These are phyloP conservation scores for Aradophagus sp. DNA, from an alignment of 1,140 invertebrate species.

Conservation along the genomic window DNA sequence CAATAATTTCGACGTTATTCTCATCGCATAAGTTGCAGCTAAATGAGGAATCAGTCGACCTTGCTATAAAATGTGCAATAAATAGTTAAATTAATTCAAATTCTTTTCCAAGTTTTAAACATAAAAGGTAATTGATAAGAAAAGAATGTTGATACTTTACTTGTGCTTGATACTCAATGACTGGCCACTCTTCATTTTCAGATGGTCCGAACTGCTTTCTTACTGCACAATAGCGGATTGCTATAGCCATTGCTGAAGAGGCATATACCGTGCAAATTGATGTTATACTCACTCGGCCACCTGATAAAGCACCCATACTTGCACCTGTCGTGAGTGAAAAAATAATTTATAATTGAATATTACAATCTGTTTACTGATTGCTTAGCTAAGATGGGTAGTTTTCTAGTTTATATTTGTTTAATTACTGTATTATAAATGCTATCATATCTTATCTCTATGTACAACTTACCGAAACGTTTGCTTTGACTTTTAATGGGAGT, in stretches of 20 bases:
- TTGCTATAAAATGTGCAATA: constrained; percentile 86
- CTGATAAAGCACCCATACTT: constrained; percentile 89
- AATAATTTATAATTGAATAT: too few species aligned
- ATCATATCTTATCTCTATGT: neutral
- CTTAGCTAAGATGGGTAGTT: too few species aligned
- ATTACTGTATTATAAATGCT: too few species aligned
- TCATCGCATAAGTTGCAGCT: constrained; percentile 86
- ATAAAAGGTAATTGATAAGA: too few species aligned
- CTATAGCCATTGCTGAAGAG: constrained; percentile 85
- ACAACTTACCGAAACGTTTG: constrained; percentile 80
- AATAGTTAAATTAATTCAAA: too few species aligned
- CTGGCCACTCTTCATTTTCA: constrained; percentile 81
- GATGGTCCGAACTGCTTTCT: constrained; percentile 91
- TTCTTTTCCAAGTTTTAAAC: constrained; percentile 10
- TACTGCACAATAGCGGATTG: constrained; percentile 91
- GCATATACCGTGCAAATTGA: constrained; percentile 84
- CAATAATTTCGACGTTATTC: constrained; percentile 80
- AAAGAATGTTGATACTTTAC: constrained; percentile 74
- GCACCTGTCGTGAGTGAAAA: constrained; percentile 74
- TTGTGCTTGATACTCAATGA: constrained; percentile 92
- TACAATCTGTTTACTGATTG: too few species aligned
- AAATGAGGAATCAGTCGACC: constrained; percentile 92
- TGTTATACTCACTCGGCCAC: constrained; percentile 84
- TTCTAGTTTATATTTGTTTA: too few species aligned
- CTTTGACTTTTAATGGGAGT: constrained; percentile 84